phyloP scores from a whole-genome alignment of 1,140 invertebrate genomes.

The Camponotus floridanus region DNA sequence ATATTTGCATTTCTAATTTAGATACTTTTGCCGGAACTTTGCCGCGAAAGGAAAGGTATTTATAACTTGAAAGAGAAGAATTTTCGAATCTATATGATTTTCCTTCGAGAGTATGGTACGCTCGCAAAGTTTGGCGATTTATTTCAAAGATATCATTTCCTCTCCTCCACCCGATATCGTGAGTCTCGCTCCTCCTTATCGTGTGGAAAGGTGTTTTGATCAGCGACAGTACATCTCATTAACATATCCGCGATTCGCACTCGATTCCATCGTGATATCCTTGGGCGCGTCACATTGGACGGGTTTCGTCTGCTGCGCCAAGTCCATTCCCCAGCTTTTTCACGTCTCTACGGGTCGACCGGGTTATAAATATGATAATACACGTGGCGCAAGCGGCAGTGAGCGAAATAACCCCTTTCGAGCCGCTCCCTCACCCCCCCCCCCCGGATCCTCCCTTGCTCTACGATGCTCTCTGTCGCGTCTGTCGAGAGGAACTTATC shows the following conservation, averaged over 20 bases:
- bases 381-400: slow-evolving; percentile 76
- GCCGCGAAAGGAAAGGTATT: not conserved
- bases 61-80: not conserved
- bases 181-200: not conserved
- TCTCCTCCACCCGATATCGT: not conserved
- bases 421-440: slow-evolving; percentile 67
- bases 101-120: too few relatives aligned
- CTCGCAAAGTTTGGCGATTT: not conserved
- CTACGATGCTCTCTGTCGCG: not conserved
- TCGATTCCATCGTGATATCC: slow-evolving; percentile 30
- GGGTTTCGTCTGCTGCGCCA: slow-evolving; percentile 28
- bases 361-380: slow-evolving; percentile 84
- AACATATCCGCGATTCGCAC: slow-evolving; percentile 46
- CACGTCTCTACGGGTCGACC: slow-evolving; percentile 74
- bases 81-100: not conserved
- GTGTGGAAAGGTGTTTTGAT: not conserved
- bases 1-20: not conserved
- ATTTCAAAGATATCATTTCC: not conserved
- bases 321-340: slow-evolving; percentile 64
- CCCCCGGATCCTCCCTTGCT: too few relatives aligned
- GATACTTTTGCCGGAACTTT: not conserved
- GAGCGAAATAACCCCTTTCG: slow-evolving; percentile 81
- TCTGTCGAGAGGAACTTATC: slow-evolving; percentile 66
- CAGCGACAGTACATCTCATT: slow-evolving; percentile 21
- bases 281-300: slow-evolving; percentile 50